These are phyloP conservation scores for Myripristis jacobus DNA, from an alignment of 2,797 vertebrate genomes.

Conservation along the genomic window DNA sequence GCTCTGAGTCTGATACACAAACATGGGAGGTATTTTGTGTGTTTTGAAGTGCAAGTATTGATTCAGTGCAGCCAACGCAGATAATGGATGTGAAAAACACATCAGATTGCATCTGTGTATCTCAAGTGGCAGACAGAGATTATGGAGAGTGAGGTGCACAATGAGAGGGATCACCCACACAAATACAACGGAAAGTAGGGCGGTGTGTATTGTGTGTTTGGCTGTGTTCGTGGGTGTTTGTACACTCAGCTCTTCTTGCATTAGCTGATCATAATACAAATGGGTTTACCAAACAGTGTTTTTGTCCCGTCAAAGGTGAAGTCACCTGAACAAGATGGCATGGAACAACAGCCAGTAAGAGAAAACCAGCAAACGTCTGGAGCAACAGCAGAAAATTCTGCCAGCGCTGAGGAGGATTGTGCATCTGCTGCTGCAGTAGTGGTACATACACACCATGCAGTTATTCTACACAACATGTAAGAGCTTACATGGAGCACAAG, in stretches of 20 bases:
- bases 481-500: background rate
- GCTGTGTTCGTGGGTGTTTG: background rate
- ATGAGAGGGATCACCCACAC: conserved; percentile 25
- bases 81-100: background rate
- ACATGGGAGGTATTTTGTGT: background rate
- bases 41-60: background rate
- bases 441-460: conserved; percentile 17
- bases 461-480: background rate
- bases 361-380: background rate
- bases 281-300: background rate
- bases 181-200: conserved; percentile 32
- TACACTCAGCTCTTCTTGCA: too few species aligned
- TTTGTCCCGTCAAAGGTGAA: conserved; percentile 23
- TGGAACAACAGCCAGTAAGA: conserved; percentile 1
- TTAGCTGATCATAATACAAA: background rate
- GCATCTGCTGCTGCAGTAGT: conserved; percentile 35
- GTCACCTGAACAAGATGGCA: conserved; percentile 31
- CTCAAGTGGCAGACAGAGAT: too few species aligned
- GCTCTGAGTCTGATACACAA: background rate
- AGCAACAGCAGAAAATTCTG: background rate
- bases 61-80: background rate
- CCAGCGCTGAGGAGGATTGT: conserved; percentile 5
- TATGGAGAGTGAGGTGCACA: background rate
- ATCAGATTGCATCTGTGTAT: too few species aligned
- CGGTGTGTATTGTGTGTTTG: conserved; percentile 15